These are phyloP conservation scores for Limnephilus auricula DNA, from an alignment of 2,888 invertebrate genomes.

Conservation along the genomic window DNA sequence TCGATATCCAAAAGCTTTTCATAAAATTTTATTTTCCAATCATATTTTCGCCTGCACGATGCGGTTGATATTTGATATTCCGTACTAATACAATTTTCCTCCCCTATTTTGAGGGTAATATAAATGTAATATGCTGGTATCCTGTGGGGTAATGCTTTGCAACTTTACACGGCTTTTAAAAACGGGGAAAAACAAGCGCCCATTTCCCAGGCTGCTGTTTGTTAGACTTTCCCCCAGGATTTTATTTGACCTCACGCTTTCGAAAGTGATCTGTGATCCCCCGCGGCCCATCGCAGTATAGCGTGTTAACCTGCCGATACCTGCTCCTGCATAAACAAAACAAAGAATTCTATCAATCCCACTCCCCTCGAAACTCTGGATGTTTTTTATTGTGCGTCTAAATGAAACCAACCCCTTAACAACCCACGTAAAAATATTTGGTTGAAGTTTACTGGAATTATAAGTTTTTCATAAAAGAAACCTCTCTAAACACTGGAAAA, in stretches of 20 bases:
- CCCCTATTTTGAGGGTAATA: not conserved
- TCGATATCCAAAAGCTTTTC: not conserved
- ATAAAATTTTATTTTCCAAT: not conserved
- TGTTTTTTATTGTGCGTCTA: not conserved
- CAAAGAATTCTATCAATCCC: slow-evolving; percentile 9
- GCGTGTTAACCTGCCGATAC: not conserved
- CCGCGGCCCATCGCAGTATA: slow-evolving; percentile 7
- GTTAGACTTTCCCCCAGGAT: slow-evolving; percentile 55
- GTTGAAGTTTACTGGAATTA: not conserved
- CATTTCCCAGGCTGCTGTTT: slow-evolving; percentile 63
- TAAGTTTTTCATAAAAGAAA: not conserved
- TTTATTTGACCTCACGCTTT: slow-evolving; percentile 42
- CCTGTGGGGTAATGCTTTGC: slow-evolving; percentile 38
- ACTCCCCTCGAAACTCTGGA: not conserved
- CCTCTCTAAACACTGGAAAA: not conserved
- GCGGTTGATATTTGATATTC: not conserved
- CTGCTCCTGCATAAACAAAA: not conserved
- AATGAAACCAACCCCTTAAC: not conserved
- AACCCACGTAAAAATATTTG: not conserved
- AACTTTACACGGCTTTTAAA: slow-evolving; percentile 46
- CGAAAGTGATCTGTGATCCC: slow-evolving; percentile 41
- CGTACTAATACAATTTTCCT: not conserved
- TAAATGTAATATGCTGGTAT: slow-evolving; percentile 17
- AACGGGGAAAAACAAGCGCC: slow-evolving; percentile 51
- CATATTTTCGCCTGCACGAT: not conserved